phyloP scores from a whole-genome alignment of 2,797 vertebrate genomes.

The Columba guinea region DNA sequence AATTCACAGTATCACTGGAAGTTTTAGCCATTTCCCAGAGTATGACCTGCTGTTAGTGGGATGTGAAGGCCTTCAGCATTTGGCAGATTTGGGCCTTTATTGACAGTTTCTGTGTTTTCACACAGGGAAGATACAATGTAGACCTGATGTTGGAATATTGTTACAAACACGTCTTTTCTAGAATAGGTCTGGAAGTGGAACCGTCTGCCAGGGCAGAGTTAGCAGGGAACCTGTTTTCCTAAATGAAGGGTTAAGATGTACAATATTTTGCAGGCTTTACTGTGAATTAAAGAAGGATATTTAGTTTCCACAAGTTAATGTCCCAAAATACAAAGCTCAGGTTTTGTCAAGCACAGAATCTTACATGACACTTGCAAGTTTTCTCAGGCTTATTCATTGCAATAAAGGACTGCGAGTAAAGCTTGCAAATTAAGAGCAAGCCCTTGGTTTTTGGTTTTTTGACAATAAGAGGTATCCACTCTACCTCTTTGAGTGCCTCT shows the following conservation, averaged over 20 bases:
- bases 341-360: not conserved
- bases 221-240: not conserved
- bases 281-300: not conserved
- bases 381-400: not conserved
- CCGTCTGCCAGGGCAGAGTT: not conserved
- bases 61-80: not conserved
- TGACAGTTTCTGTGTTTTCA: not conserved
- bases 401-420: not conserved
- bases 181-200: not conserved
- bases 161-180: not conserved
- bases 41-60: not conserved
- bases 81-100: not conserved
- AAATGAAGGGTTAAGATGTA: not conserved
- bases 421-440: not conserved
- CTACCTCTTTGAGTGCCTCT: not conserved
- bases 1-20: not conserved
- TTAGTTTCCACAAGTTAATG: not conserved
- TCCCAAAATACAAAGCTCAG: not conserved
- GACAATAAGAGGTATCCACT: not conserved
- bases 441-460: not conserved
- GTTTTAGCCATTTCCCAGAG: not conserved
- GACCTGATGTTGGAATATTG: not conserved
- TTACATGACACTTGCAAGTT: not conserved
- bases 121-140: not conserved
- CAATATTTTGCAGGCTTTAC: not conserved